Conservation (phyloP, 2,797 vertebrate genomes). For the Lepus oiostolus region DNA sequence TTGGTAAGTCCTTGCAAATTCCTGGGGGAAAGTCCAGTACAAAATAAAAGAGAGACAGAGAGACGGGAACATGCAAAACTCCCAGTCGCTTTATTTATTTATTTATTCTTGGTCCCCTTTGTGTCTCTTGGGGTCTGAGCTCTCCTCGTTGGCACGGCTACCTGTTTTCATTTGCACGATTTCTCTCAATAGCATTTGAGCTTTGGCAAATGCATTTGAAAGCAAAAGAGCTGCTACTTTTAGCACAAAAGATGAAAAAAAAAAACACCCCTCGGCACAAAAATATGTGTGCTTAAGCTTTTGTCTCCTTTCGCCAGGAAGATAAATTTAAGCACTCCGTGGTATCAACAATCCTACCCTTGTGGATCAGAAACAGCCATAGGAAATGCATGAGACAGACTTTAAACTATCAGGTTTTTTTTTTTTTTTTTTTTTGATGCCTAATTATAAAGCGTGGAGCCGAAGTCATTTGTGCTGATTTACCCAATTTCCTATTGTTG, state of each 20-base stretch:
- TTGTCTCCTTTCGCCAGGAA: conserved; percentile 41
- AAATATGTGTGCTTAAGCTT: conserved; percentile 33
- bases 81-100: neutral
- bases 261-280: neutral
- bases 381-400: conserved; percentile 43
- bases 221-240: neutral
- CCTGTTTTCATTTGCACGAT: neutral
- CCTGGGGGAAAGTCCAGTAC: neutral
- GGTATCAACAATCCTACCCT: conserved; percentile 50
- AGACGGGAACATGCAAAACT: neutral
- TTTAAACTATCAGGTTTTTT: neutral
- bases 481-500: conserved; percentile 71
- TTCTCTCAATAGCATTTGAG: neutral
- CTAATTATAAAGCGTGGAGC: conserved; percentile 69
- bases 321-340: neutral
- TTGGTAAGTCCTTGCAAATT: neutral
- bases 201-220: neutral
- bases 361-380: conserved; percentile 64
- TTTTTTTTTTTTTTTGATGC: neutral
- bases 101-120: neutral
- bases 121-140: neutral
- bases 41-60: neutral
- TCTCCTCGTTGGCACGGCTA: neutral
- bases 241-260: neutral
- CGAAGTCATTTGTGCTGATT: conserved; percentile 78